Base-by-base conservation (phyloP, 2,113 vertebrate species). In the Prionailurus viverrinus region DNA sequence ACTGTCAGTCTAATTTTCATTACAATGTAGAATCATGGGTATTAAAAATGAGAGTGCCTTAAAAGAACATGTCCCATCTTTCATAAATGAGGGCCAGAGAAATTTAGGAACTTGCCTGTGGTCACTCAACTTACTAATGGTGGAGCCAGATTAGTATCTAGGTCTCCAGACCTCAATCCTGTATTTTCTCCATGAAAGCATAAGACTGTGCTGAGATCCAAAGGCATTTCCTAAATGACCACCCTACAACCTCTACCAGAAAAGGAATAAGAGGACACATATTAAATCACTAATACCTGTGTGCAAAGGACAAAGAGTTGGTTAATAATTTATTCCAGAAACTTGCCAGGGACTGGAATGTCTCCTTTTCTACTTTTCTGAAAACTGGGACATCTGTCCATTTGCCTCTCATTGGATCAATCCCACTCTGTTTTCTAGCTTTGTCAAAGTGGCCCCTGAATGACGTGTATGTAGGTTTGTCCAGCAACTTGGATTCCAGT, bases 231-330 rank as follows among this genome's bases (percentile, higher is more conserved):
- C 51, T 88, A 91, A 95, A 65, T 82, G 74, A 51, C 23, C n/a
- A 73, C 45, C 36, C 39, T 51, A 76, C 0, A 18, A 63, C 23
- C 12, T 94, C 65, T 66, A 61, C 73, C 19, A 82, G 66, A 45
- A 95, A 97, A 88, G 36, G 39, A 95, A 33, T 51, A 88, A 81
- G 39, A 87, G 11, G 71, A 88, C n/a, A 55, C 55, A 51, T 73
- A 92, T 73, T 88, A 94, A 85, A 69, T 87, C n/a, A 88, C 4
- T 51, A 76, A 21, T 63, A 11, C 45, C 45, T 82, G 4, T 66
- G 15, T 90, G 23, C 39, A 91, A 86, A 81, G 55, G 55, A 15
- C 15, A 83, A 78, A 51, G 53, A 78, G 8, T 83, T 96, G 31
- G 41, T 69, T 87, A 84, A 84, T 51, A 29, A 73, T 53, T 25